A percentile compares a stretch with the other conserved stretches of the same genome.
phyloP scores from a whole-genome alignment of 2,888 invertebrate species.

The Tribolium freemani region DNA sequence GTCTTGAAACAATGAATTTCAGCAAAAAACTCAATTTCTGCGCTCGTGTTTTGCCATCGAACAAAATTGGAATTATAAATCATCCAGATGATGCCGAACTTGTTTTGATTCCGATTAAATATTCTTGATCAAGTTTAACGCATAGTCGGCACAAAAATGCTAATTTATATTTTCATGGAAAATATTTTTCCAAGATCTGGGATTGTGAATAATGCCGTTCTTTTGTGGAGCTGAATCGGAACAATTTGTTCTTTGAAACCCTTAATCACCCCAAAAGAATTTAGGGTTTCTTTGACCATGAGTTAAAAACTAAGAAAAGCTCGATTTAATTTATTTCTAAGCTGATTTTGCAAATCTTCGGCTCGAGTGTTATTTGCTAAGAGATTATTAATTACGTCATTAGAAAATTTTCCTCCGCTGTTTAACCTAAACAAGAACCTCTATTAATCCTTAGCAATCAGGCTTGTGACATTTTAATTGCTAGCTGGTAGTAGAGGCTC shows the following conservation, averaged over 20 bases:
- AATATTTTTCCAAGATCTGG: neutral
- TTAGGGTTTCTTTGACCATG: neutral
- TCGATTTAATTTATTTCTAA: neutral
- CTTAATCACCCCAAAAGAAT: neutral
- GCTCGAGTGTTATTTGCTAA: neutral
- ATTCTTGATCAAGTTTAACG: neutral
- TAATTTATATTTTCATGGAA: neutral
- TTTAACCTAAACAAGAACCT: constrained; percentile 8
- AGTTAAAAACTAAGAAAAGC: neutral
- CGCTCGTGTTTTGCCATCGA: constrained; percentile 1
- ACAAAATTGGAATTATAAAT: constrained; percentile 13
- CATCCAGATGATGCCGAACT: constrained; percentile 6
- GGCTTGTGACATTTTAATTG: constrained; percentile 28
- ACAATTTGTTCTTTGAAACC: neutral
- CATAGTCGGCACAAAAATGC: neutral
- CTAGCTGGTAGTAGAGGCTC: constrained; percentile 10
- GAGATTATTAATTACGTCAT: constrained; percentile 4
- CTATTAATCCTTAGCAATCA: constrained; percentile 30
- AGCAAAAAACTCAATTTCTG: constrained; percentile 2
- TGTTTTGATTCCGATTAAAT: neutral
- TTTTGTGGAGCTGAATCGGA: neutral
- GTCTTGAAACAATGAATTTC: constrained; percentile 2
- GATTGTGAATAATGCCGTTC: neutral
- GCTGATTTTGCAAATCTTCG: neutral
- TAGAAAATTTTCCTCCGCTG: constrained; percentile 6